Evolutionary conservation across 2,113 vertebrate genomes (phyloP), one percentile per base, ranked within the genome.

Genomic region (Dendropsophus ebraccatus): DNA sequence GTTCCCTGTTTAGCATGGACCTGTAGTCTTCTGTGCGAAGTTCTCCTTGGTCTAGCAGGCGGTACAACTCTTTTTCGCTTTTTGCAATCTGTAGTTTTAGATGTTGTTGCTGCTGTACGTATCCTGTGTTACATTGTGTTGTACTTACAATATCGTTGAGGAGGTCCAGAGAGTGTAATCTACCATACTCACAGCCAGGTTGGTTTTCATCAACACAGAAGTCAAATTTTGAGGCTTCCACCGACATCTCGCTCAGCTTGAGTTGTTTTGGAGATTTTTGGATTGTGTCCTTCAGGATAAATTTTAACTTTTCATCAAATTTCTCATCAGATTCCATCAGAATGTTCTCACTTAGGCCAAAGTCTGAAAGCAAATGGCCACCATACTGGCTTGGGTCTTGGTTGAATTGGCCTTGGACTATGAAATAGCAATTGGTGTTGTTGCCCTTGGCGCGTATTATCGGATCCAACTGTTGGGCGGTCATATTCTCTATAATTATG

Each of bases 1-100:
- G 17, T 37, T 88, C 67, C 0, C 80, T 65, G 50, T 87, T 54
- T 79, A 92, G 88, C 73, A 90, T 86, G 0, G 87, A 83, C 16
- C 23, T 47, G 23, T 62, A 78, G 25, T 78, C n/a, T 37, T 50
- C 70, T 1, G 52, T 37, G 14, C 75, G 17, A 0, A 0, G 25
- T 1, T 56, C 30, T 21, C 74, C 73, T 41, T 85, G 86, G 5
- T 45, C 25, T 50, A 35, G 23, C 82, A 87, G 84, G n/a, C 82
- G 28, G 35, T 30, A 69, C 30, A 69, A 19, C 30, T 69, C 28
- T 69, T 69, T 69, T 69, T 35, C 65, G 16, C 32, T 19, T 19
- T 69, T 9, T 19, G 65, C 16, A 1, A 69, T 69, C 35, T 10
- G 28, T 13, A 69, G 2, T 35, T 69, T 69, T 17, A 23, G 2